Evolutionary conservation across 2,797 vertebrate species (phyloP).

Genomic region (Muscicapa comitata): DNA sequence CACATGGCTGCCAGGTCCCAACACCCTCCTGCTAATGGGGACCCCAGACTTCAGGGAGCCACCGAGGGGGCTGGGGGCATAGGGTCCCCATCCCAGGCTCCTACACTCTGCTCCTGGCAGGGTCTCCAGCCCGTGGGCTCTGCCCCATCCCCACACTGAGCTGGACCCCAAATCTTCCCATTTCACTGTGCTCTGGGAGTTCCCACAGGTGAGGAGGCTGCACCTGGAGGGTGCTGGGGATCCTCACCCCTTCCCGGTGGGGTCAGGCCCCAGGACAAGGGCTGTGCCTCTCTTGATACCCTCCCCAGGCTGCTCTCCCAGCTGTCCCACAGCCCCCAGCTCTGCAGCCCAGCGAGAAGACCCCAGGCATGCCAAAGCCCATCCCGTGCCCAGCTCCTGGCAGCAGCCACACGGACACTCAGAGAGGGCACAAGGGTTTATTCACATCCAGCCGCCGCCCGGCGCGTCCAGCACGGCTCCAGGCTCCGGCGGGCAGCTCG

Average conservation of each 20-base stretch:
- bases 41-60: not conserved
- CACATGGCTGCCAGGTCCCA: constrained; percentile 49
- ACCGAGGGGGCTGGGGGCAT: not conserved
- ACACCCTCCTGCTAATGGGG: not conserved
- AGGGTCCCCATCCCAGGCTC: not conserved
- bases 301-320: not conserved
- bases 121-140: not conserved
- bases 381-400: not conserved
- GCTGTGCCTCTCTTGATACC: not conserved
- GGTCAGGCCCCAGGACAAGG: too few relatives aligned
- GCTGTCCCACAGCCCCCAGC: not conserved
- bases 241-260: not conserved
- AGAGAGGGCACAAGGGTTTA: not conserved
- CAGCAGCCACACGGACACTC: not conserved
- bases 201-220: too few relatives aligned
- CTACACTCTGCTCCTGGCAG: accelerated
- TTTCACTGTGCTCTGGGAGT: accelerated
- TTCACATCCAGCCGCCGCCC: not conserved
- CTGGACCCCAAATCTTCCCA: not conserved
- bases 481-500: not conserved
- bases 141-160: too few relatives aligned
- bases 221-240: not conserved
- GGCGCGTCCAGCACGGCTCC: not conserved
- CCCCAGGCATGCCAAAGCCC: not conserved
- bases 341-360: not conserved